Base-by-base conservation (phyloP, 2,888 invertebrate genomes). In the Tridacna crocea region DNA sequence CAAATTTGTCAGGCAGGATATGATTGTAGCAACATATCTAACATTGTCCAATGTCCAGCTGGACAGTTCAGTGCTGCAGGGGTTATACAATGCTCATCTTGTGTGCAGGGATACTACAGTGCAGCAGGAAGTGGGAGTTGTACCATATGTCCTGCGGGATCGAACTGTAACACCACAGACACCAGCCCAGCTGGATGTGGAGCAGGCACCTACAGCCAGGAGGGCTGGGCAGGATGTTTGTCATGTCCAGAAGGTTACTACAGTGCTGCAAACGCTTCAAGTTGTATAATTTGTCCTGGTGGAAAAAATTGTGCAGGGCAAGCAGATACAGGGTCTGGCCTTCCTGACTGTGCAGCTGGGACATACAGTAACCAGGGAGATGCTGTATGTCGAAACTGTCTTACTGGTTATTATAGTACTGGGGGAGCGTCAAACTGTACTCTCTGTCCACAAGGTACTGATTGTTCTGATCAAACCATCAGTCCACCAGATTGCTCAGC, bases 111-210 rank as follows among this genome's bases (percentile, higher is more conserved):
- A 24, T 80, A 76, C 65, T 80, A 82, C 26, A 82, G 80, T n/a
- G 47, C 13, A n/a, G 60, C 48, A 17, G 82, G 80, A n/a, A n/a
- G 22, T n/a, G 78, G 74, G 0, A 75, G 82, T 22, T 92, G 92
- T 82, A 81, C 82, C 4, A 72, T 83, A 4, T 93, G 93, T 80
- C 90, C 90, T 13, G 85, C 88, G 12, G 93, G 93, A 22, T 83
- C 88, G 47, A 79, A 90, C 12, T 93, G 93, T 79, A 80, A 85
- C 3, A 84, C 90, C 13, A 73, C 68, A 68, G 75, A 72, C n/a
- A 26, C 51, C 61, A 81, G 84, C n/a, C 83, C 82, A 36, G 60
- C 58, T 15, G 68, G 58, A 24, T 87, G 82, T 70, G 55, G 74
- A 48, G 79, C 77, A 24, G 83, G 84, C 48, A 88, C 77, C 4